These are phyloP conservation scores for Dasypolia templi DNA, from an alignment of 2,888 invertebrate genomes.

Conservation along the genomic window DNA sequence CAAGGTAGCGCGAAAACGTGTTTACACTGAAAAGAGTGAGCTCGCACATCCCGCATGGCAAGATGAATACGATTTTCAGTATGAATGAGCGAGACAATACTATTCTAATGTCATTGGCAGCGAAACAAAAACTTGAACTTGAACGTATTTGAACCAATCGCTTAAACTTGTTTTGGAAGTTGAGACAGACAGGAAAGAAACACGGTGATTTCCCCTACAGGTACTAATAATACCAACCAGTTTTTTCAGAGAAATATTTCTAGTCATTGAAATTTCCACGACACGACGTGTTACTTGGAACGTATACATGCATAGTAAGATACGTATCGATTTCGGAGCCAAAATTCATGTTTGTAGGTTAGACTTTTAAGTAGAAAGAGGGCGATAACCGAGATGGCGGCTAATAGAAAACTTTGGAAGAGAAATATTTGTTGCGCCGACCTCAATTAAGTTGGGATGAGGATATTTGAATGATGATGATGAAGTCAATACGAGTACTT, in stretches of 20 bases:
- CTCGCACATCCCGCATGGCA: too few species aligned
- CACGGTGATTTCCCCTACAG: not conserved
- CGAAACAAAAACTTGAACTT: not conserved
- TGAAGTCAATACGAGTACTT: not conserved
- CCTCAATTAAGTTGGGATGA: not conserved
- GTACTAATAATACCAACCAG: not conserved
- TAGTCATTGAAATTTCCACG: not conserved
- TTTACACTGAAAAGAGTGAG: not conserved
- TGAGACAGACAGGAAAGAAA: not conserved
- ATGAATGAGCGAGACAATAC: not conserved
- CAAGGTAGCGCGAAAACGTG: not conserved
- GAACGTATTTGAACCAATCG: not conserved
- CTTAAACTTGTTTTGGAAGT: constrained; percentile 4
- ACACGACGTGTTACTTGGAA: too few species aligned
- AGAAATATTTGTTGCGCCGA: not conserved
- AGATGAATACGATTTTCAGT: not conserved
- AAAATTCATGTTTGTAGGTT: not conserved
- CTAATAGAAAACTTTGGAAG: too few species aligned
- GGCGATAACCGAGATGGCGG: too few species aligned
- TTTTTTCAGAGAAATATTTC: not conserved
- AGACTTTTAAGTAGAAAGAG: not conserved
- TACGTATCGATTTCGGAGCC: too few species aligned
- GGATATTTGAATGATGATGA: not conserved
- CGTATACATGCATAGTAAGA: not conserved
- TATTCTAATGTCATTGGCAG: not conserved